phyloP scores from a whole-genome alignment of 2,888 invertebrate species.

The Anorthoa munda region DNA sequence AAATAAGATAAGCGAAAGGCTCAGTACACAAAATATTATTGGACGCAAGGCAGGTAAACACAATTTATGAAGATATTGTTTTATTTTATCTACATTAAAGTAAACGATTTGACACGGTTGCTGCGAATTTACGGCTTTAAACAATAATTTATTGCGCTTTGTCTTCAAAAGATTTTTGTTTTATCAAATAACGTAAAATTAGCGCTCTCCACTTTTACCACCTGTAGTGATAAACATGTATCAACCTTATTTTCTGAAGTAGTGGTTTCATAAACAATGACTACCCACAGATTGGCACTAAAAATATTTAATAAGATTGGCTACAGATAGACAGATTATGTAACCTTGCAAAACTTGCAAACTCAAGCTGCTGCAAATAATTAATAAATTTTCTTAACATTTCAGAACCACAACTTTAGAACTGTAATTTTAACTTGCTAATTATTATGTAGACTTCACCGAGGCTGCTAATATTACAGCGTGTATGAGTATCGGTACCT shows the following conservation, averaged over 20 bases:
- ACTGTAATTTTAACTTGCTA: slow-evolving; percentile 26
- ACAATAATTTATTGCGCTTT: slow-evolving; percentile 30
- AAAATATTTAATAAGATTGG: background rate
- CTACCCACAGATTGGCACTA: background rate
- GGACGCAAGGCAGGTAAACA: slow-evolving; percentile 47
- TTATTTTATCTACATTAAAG: slow-evolving; percentile 50
- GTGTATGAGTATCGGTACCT: slow-evolving; percentile 19
- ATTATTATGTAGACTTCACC: slow-evolving; percentile 21
- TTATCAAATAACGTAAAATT: background rate
- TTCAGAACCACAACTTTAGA: slow-evolving; percentile 26
- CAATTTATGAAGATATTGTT: slow-evolving; percentile 53
- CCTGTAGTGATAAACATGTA: background rate
- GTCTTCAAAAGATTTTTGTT: background rate
- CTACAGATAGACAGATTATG: background rate
- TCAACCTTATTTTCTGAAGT: background rate
- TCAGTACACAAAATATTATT: slow-evolving; percentile 51
- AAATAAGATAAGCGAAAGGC: slow-evolving; percentile 55
- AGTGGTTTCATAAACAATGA: background rate
- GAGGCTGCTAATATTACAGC: slow-evolving; percentile 23
- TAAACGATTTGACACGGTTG: slow-evolving; percentile 16
- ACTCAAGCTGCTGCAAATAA: slow-evolving; percentile 11
- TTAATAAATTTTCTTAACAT: slow-evolving; percentile 16
- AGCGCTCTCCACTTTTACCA: too few relatives aligned
- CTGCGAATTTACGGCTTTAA: slow-evolving; percentile 16
- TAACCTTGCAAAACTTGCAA: slow-evolving; percentile 10